These are phyloP conservation scores for Podotricha telesiphe DNA, from an alignment of 2,888 invertebrate genomes.

Conservation along the genomic window DNA sequence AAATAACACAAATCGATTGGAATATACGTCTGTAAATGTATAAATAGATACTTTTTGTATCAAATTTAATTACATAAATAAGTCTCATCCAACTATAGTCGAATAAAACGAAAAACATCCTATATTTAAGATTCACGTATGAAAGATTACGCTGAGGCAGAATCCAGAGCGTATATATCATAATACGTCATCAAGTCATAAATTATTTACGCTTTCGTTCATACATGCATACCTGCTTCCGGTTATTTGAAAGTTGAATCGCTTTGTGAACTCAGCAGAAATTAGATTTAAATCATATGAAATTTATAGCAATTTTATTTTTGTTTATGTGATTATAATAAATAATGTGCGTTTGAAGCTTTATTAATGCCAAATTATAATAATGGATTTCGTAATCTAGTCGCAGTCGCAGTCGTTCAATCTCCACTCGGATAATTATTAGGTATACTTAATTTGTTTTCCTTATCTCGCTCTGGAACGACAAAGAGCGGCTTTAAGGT, in stretches of 20 bases:
- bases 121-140: constrained; percentile 39
- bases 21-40: too few relatives aligned
- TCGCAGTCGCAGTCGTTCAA: too few relatives aligned
- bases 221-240: constrained; percentile 39
- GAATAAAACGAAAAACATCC: constrained; percentile 20
- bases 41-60: too few relatives aligned
- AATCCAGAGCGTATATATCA: constrained; percentile 67
- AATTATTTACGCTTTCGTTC: constrained; percentile 59
- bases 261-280: constrained; percentile 24
- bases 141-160: constrained; percentile 58
- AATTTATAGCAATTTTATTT: constrained; percentile 11
- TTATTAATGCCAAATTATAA: background rate
- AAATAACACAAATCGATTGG: too few relatives aligned
- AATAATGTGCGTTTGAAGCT: background rate
- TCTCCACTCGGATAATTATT: too few relatives aligned
- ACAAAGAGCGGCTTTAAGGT: too few relatives aligned
- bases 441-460: too few relatives aligned
- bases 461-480: too few relatives aligned
- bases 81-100: background rate
- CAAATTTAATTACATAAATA: too few relatives aligned
- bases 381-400: background rate
- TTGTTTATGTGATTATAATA: background rate
- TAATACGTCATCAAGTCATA: constrained; percentile 67
- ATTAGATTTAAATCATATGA: constrained; percentile 22
- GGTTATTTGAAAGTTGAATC: constrained; percentile 27